phyloP scores from a whole-genome alignment of 2,113 vertebrate genomes.

The Romanogobio albipinnatus region DNA sequence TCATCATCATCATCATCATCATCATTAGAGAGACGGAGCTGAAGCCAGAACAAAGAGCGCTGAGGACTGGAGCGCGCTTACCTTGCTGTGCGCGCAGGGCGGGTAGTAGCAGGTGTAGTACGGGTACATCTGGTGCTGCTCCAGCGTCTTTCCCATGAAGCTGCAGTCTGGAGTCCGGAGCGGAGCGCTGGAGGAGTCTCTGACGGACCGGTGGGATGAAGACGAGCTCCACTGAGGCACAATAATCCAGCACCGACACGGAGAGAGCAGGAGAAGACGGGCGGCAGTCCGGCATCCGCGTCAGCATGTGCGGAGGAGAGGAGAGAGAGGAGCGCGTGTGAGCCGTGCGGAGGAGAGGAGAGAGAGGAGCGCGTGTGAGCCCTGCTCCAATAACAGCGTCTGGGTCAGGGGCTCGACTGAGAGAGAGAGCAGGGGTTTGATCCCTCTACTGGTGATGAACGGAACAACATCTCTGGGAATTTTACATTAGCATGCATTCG shows the following conservation, averaged over 20 bases:
- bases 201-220: not conserved
- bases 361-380: not conserved
- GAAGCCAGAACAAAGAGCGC: not conserved
- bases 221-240: not conserved
- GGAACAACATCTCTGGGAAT: too few species aligned
- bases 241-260: not conserved
- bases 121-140: slow-evolving; percentile 99
- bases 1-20: not conserved
- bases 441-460: too few species aligned
- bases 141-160: slow-evolving; percentile 99
- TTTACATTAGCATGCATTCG: too few species aligned
- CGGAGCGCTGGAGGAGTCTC: not conserved
- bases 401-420: slow-evolving; percentile 79
- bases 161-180: slow-evolving; percentile 70
- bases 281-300: not conserved
- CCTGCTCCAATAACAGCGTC: slow-evolving; percentile 65
- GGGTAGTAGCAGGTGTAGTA: slow-evolving; percentile 99
- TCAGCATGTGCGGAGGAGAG: not conserved
- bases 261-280: not conserved
- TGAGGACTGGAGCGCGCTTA: slow-evolving; percentile 62
- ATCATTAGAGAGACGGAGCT: not conserved
- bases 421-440: not conserved
- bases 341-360: not conserved
- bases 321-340: not conserved
- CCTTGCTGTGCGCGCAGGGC: slow-evolving; percentile 98